Evolutionary conservation across 1,140 invertebrate genomes (phyloP).

Genomic region (Polyergus mexicanus): DNA sequence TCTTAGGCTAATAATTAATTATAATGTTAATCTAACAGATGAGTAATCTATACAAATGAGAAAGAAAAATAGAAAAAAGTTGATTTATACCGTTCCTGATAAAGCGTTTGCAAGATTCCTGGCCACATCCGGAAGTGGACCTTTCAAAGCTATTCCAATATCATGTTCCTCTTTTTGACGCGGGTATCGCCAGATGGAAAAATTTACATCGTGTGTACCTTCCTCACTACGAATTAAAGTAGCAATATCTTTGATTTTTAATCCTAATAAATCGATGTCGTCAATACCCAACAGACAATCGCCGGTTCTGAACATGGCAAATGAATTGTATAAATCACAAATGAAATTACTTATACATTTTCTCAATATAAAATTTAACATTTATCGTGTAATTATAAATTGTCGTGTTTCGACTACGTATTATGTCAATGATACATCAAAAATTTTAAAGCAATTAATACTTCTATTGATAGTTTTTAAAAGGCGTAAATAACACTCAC

Average conservation of each 20-base stretch:
- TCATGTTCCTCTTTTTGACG: conserved; percentile 84
- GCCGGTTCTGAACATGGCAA: conserved; percentile 83
- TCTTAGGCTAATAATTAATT: background rate
- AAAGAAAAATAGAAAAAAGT: background rate
- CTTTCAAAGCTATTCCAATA: conserved; percentile 76
- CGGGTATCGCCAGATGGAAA: conserved; percentile 83
- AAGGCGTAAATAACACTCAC: conserved; percentile 66
- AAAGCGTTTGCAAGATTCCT: conserved; percentile 82
- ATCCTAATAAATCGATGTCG: conserved; percentile 88
- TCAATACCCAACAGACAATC: conserved; percentile 90
- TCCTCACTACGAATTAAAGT: conserved; percentile 85
- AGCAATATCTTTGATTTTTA: conserved; percentile 88
- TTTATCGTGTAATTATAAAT: too few relatives aligned
- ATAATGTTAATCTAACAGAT: background rate
- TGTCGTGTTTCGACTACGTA: background rate
- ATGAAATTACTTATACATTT: background rate
- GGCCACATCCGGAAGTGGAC: conserved; percentile 82
- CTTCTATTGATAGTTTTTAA: conserved; percentile 16
- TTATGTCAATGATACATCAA: conserved; percentile 1
- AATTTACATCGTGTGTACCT: conserved; percentile 74
- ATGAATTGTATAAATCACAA: background rate
- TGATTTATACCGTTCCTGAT: conserved; percentile 83
- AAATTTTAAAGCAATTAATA: conserved; percentile 2
- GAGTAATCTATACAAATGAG: conserved; percentile 10
- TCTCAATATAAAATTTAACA: background rate